Evolutionary conservation across 2,888 invertebrate species (phyloP).

Genomic region (Nemotelus nigrinus): DNA sequence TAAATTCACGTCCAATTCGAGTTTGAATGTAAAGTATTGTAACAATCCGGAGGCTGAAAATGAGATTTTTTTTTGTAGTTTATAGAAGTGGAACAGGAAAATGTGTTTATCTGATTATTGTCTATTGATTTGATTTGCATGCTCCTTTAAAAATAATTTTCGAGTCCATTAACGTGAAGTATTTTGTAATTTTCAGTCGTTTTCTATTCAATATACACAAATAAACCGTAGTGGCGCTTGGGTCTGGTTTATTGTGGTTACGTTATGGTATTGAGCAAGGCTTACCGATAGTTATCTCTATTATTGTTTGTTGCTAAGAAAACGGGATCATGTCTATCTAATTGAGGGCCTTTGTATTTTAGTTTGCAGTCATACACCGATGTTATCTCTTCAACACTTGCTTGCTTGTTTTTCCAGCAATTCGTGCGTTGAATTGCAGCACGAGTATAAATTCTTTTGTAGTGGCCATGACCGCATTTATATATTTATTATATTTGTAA

Average conservation of each 20-base stretch:
- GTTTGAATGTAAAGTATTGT: too few relatives aligned
- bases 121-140: too few relatives aligned
- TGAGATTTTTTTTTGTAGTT: too few relatives aligned
- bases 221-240: too few relatives aligned
- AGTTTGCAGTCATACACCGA: slow-evolving; percentile 5
- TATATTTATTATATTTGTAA: neutral
- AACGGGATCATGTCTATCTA: slow-evolving; percentile 5
- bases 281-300: slow-evolving; percentile 13
- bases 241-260: neutral
- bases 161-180: too few relatives aligned
- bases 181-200: too few relatives aligned
- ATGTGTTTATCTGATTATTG: too few relatives aligned
- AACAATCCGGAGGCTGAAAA: too few relatives aligned
- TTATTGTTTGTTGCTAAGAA: neutral
- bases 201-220: too few relatives aligned
- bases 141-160: too few relatives aligned
- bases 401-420: slow-evolving; percentile 6
- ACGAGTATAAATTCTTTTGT: slow-evolving; percentile 9
- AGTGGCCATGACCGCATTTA: neutral
- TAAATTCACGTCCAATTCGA: too few relatives aligned
- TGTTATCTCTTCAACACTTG: slow-evolving; percentile 1
- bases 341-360: neutral
- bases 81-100: too few relatives aligned
- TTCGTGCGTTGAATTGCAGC: slow-evolving; percentile 13
- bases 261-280: neutral